Evolutionary conservation across 2,888 invertebrate genomes (phyloP).

Genomic region (Nemurella pictetii): DNA sequence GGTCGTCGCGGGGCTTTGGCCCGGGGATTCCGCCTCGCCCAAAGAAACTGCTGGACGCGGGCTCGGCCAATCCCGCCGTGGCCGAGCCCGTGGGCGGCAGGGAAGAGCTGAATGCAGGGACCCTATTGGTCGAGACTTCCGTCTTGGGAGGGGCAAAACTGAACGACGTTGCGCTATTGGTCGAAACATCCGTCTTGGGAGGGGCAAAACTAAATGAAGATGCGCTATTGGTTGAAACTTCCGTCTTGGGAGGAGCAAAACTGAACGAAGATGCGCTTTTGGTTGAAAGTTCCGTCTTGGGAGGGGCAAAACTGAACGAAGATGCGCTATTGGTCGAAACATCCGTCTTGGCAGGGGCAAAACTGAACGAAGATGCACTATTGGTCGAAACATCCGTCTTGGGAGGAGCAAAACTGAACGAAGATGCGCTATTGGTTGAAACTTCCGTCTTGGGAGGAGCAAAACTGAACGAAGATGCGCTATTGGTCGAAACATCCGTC

Average conservation of each 20-base stretch:
- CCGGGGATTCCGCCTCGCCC: too few species aligned
- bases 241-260: background rate
- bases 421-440: too few species aligned
- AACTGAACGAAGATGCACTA: background rate
- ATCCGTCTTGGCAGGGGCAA: background rate
- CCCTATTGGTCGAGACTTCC: background rate
- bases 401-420: background rate
- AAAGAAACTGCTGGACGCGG: background rate
- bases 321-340: background rate
- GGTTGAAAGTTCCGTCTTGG: background rate
- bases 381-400: background rate
- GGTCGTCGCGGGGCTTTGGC: background rate
- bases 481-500: background rate
- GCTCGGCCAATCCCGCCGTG: background rate
- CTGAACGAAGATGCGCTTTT: background rate
- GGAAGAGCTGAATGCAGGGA: background rate
- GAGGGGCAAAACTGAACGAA: background rate
- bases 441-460: too few species aligned
- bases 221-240: background rate
- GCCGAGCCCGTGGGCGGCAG: background rate
- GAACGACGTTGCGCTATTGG: background rate
- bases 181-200: background rate
- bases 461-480: background rate
- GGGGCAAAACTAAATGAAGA: background rate
- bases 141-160: background rate